Percentiles rank a stretch among this genome's conserved stretches.
phyloP scores from a whole-genome alignment of 1,140 invertebrate species.

The Heliconius nattereri region DNA sequence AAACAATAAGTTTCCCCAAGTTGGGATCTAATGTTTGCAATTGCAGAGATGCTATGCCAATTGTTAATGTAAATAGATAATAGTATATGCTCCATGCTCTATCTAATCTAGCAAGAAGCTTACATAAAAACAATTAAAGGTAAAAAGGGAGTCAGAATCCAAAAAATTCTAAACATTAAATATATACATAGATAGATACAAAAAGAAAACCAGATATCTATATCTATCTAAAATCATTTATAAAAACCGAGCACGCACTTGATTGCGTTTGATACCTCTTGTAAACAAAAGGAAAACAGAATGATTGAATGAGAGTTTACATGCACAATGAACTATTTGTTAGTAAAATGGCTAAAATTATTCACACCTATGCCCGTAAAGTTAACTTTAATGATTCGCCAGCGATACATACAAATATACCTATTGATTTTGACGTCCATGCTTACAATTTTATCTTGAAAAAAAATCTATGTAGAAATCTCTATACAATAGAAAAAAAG shows the following conservation, averaged over 20 bases:
- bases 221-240: conserved; percentile 15
- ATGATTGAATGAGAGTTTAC: conserved; percentile 34
- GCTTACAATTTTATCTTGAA: background rate
- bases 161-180: too few relatives aligned
- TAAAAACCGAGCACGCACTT: conserved; percentile 34
- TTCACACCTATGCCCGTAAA: conserved; percentile 19
- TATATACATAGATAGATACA: too few relatives aligned
- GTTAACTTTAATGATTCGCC: conserved; percentile 22
- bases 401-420: conserved; percentile 18
- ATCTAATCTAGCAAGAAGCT: too few relatives aligned
- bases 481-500: too few relatives aligned
- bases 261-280: conserved; percentile 36
- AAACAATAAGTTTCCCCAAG: too few relatives aligned
- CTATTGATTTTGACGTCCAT: background rate
- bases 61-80: too few relatives aligned
- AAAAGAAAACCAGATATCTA: background rate
- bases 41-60: too few relatives aligned
- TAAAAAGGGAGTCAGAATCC: too few relatives aligned
- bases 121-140: too few relatives aligned
- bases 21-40: too few relatives aligned
- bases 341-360: conserved; percentile 28
- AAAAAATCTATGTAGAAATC: background rate
- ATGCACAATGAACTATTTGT: conserved; percentile 30
- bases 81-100: too few relatives aligned
- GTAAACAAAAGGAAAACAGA: conserved; percentile 39